Evolutionary conservation across 2,797 vertebrate species (phyloP), one percentile per base, ranked within the genome.

Genomic region (Acanthopagrus latus): DNA sequence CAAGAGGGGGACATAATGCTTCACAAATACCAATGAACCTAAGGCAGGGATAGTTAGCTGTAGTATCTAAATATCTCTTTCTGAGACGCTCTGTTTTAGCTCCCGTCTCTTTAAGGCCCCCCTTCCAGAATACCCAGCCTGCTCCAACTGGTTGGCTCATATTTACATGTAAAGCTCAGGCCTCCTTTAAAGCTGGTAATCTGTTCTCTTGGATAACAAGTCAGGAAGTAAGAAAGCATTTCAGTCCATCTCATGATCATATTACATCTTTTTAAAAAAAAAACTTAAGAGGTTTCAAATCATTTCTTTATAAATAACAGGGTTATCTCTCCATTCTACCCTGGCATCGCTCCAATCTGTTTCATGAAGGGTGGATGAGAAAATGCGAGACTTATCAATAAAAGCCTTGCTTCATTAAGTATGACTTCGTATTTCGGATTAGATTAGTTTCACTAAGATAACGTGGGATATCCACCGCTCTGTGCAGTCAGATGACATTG

Each of bases 1-100:
- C 73, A 78, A 44, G 7, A 29, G 17, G 7, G 55, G 14, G 33
- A 82, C 81, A 62, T 82, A 85, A 76, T 80, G 55, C 8, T 51
- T 59, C 23, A 69, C 50, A 86, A 58, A 71, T 41, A 27, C 54
- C 13, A 17, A n/a, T 56, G 21, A 50, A 63, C 66, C 41, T 46
- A 21, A 64, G 66, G 21, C 21, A 38, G 10, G 3, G 17, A 13
- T 6, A 62, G 38, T 38, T 33, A 60, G 17, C 25, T 69, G 72
- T 57, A 51, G 47, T 33, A 13, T 70, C 13, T 68, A 6, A 33
- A 6, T 33, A 7, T 33, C 29, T 33, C 29, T 33, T 5, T 7
- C 29, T 33, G 29, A 33, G 29, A 33, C 1, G 29, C 29, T 33
- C 29, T 1, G 29, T 33, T 33, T 33, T 5, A 33, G 29, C 29